Conservation (phyloP, 2,797 vertebrate genomes). For the Podarcis lilfordi region DNA sequence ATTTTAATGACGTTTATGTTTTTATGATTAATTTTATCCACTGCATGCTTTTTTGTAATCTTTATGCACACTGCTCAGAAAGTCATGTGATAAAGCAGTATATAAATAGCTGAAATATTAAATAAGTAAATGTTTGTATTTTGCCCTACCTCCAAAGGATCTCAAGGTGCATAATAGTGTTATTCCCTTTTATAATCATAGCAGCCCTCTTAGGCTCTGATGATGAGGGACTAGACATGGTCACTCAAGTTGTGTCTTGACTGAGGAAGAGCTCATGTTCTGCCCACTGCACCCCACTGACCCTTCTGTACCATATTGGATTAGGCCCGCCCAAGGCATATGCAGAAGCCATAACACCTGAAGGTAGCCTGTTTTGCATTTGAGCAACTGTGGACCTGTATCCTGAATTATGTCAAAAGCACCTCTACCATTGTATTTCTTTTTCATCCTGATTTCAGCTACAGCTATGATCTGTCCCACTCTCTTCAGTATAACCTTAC, state of each 20-base stretch:
- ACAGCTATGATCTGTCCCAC: conserved; percentile 97
- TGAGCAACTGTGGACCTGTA: neutral
- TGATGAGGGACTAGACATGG: neutral
- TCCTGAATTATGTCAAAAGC: conserved; percentile 2
- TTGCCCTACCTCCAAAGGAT: neutral
- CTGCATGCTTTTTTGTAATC: too few species aligned
- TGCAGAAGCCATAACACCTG: neutral
- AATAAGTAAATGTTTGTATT: too few species aligned
- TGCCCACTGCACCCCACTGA: too few species aligned
- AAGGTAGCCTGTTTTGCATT: neutral
- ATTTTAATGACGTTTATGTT: too few species aligned
- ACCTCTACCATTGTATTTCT: conserved; percentile 42
- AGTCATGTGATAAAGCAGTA: too few species aligned
- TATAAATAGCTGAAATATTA: too few species aligned
- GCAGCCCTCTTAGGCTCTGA: neutral
- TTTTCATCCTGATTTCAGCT: conserved; percentile 80
- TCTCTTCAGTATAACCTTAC: conserved; percentile 97
- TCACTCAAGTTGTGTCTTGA: neutral
- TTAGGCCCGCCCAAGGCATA: neutral
- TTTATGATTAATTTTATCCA: too few species aligned
- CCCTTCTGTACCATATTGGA: neutral
- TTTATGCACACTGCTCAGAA: too few species aligned
- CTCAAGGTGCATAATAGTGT: neutral
- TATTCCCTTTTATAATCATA: neutral
- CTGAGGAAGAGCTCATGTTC: neutral